Base-by-base conservation (phyloP, 2,888 invertebrate species). In the Bursaphelenchus okinawaensis region DNA sequence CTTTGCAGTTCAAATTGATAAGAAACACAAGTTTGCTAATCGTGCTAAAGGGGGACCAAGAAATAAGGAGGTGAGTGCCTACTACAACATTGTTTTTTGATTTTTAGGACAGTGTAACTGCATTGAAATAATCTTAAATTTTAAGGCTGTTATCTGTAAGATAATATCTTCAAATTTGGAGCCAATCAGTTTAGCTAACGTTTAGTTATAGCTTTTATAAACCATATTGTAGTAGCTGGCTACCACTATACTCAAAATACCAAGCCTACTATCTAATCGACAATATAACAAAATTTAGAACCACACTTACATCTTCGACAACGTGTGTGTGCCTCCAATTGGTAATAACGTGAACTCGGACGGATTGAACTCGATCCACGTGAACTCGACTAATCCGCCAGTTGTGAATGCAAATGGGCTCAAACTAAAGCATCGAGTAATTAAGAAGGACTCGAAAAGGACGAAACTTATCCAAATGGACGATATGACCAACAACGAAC, bases 401-500 rank as follows among this genome's bases (percentile, higher is more conserved):
- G n/a, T 16, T 40, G 6, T 40, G n/a, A 40, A 40, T 40, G 40
- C 40, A 6, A 40, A 40, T 27, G 56, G 56, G 19, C 26, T 56
- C 29, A 56, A 56, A 56, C n/a, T 59, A 22, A 59, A 59, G 50
- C 50, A 40, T 20, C 50, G 52, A n/a, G 64, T 22, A 19, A 52
- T 22, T 52, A 65, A 65, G 22, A 62, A 60, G 3, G 54, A 62
- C 22, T 58, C 60, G 8, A 71, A 68, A 16, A 65, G 66, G 19
- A 71, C 76, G 4, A 71, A 72, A 40, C 68, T 76, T n/a, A 74
- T 76, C 16, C 71, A 74, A 65, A 76, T 76, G 76, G 75, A 76
- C 23, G 76, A 76, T 31, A 61, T 76, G 12, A 68, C 69, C 6
- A 74, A 72, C 12, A 68, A 70, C 57, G 62, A 69, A 16, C 68